A percentile compares a stretch with the other conserved stretches of the same genome.
Conservation (phyloP, 53 echinoderm and acorn worm species). For the Luidia sarsii region DNA sequence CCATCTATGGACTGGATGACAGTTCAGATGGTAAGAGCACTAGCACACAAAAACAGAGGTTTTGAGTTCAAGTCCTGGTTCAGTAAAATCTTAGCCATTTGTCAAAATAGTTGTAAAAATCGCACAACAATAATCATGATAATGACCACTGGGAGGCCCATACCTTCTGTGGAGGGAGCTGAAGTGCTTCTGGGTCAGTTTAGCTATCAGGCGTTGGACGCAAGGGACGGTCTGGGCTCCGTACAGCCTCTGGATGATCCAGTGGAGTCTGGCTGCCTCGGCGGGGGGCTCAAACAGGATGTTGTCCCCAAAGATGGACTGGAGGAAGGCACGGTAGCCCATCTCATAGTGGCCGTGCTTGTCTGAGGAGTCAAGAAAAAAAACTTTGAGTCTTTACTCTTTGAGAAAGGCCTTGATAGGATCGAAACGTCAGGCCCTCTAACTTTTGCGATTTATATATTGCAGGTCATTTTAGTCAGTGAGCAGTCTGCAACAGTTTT, state of each 20-base stretch:
- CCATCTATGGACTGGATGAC: too few species aligned
- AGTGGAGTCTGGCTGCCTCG: constrained; percentile 72
- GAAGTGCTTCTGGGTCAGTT: constrained; percentile 81
- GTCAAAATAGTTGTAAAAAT: neutral
- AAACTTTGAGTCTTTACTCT: too few species aligned
- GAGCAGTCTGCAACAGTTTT: too few species aligned
- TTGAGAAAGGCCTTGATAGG: too few species aligned
- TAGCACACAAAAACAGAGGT: too few species aligned
- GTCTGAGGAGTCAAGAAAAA: constrained; percentile 65
- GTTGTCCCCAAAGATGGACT: constrained; percentile 91
- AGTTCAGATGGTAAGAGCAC: too few species aligned
- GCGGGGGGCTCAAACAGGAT: constrained; percentile 77
- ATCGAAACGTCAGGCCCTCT: too few species aligned
- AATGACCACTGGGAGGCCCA: too few species aligned
- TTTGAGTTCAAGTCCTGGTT: too few species aligned
- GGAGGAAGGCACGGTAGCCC: constrained; percentile 87
- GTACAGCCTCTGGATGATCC: constrained; percentile 76
- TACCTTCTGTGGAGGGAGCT: constrained; percentile 26
- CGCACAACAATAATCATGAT: neutral
- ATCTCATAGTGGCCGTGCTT: constrained; percentile 71
- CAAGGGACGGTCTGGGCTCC: constrained; percentile 68
- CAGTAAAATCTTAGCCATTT: neutral
- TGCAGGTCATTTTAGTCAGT: too few species aligned
- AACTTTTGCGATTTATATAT: too few species aligned
- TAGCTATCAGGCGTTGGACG: constrained; percentile 61